Percentiles rank a stretch among this genome's conserved stretches.
These are phyloP conservation scores for Rhamnusium bicolor DNA, from an alignment of 2,888 invertebrate genomes.

Conservation along the genomic window DNA sequence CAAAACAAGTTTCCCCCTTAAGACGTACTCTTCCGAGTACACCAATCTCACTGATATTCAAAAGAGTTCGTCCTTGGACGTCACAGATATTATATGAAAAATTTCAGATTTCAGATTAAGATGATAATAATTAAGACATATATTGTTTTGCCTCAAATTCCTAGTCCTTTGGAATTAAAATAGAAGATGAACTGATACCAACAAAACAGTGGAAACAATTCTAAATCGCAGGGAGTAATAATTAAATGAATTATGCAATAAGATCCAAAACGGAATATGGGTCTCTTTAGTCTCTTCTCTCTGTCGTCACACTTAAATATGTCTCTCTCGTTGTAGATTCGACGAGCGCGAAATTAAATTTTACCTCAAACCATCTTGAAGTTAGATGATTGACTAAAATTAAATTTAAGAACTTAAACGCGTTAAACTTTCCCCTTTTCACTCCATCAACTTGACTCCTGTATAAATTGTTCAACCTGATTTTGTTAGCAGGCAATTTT, in stretches of 20 bases:
- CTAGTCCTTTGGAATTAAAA: slow-evolving; percentile 7
- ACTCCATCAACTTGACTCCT: slow-evolving; percentile 68
- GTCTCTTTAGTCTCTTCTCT: slow-evolving; percentile 39
- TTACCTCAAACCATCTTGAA: slow-evolving; percentile 69
- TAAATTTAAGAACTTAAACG: slow-evolving; percentile 71
- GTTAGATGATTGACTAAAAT: slow-evolving; percentile 71
- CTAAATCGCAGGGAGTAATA: slow-evolving; percentile 61
- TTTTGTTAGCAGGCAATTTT: slow-evolving; percentile 64
- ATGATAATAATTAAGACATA: too few species aligned
- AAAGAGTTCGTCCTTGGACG: too few species aligned
- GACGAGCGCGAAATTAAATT: slow-evolving; percentile 69
- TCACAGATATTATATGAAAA: too few species aligned
- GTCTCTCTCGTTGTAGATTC: slow-evolving; percentile 60
- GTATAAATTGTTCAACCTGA: slow-evolving; percentile 66
- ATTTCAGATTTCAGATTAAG: too few species aligned
- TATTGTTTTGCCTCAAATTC: neutral
- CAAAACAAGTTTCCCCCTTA: too few species aligned
- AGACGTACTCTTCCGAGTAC: too few species aligned
- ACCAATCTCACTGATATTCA: too few species aligned
- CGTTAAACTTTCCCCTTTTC: slow-evolving; percentile 70
- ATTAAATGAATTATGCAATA: slow-evolving; percentile 68
- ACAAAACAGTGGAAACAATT: slow-evolving; percentile 51
- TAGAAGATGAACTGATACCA: slow-evolving; percentile 14
- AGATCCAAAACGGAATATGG: slow-evolving; percentile 62
- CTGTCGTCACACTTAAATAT: slow-evolving; percentile 41